Evolutionary conservation across 1,140 invertebrate species (phyloP).

Genomic region (Leptinotarsa defecta): DNA sequence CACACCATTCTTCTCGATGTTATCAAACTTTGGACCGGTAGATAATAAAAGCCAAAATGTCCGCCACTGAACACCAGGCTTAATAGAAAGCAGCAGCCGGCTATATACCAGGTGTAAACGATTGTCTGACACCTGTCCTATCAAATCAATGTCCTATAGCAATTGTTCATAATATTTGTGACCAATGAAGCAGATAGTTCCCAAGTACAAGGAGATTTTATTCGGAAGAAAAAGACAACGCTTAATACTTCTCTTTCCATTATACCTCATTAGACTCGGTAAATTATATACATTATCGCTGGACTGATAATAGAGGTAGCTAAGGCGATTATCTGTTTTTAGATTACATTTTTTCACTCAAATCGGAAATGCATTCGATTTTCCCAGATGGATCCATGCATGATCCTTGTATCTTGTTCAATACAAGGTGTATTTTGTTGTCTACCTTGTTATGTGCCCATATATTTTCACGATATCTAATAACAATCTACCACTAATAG

Average conservation of each 20-base stretch:
- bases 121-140: constrained; percentile 38
- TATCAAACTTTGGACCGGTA: constrained; percentile 12
- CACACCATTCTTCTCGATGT: constrained; percentile 14
- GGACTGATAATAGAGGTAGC: background rate
- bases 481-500: too few relatives aligned
- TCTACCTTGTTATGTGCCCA: too few relatives aligned
- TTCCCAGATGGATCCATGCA: background rate
- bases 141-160: constrained; percentile 39
- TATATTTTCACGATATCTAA: too few relatives aligned
- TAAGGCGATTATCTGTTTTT: background rate
- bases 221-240: background rate
- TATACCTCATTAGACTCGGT: background rate
- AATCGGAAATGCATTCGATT: background rate
- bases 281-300: background rate
- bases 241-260: background rate
- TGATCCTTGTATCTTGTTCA: too few relatives aligned
- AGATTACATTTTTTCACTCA: background rate
- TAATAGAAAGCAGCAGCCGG: constrained; percentile 30
- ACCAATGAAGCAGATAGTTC: constrained; percentile 19
- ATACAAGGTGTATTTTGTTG: too few relatives aligned
- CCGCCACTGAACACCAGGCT: constrained; percentile 30
- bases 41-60: constrained; percentile 23
- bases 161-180: constrained; percentile 33
- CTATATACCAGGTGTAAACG: constrained; percentile 37
- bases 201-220: background rate